A percentile compares a stretch with the other conserved stretches of the same genome.
phyloP scores from a whole-genome alignment of 1,140 invertebrate genomes.

The Polypedilum vanderplanki region DNA sequence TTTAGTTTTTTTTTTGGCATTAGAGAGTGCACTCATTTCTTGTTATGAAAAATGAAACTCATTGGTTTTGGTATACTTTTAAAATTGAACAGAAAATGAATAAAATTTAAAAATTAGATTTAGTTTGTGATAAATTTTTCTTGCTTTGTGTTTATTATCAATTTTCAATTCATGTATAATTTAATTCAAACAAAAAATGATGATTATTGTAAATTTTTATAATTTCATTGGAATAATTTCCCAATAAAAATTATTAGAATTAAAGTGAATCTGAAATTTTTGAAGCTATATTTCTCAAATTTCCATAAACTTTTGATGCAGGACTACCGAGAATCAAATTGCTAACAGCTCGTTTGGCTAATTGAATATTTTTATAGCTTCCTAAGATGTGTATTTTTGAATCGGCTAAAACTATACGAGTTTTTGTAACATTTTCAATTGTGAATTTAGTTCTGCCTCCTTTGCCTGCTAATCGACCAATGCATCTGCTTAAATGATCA shows the following conservation, averaged over 20 bases:
- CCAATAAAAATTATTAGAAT: constrained; percentile 35
- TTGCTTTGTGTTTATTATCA: neutral
- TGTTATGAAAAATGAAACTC: neutral
- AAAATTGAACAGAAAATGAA: neutral
- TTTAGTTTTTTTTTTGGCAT: neutral
- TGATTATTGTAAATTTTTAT: constrained; percentile 4
- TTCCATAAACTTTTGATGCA: constrained; percentile 94
- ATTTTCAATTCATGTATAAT: neutral
- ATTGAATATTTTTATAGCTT: constrained; percentile 93
- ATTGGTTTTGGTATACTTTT: neutral
- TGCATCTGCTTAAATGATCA: constrained; percentile 90
- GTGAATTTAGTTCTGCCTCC: constrained; percentile 96
- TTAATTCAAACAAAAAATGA: constrained; percentile 47
- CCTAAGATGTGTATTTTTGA: constrained; percentile 96
- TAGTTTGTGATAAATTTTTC: constrained; percentile 13
- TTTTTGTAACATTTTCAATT: constrained; percentile 99
- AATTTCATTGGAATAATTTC: neutral
- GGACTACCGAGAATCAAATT: constrained; percentile 95
- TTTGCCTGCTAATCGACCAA: constrained; percentile 95
- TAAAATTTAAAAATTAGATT: neutral
- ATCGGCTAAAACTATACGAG: constrained; percentile 94
- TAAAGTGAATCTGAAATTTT: constrained; percentile 76
- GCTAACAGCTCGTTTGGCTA: constrained; percentile 93
- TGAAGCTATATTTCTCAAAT: constrained; percentile 74
- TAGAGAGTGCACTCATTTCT: neutral